Conservation (phyloP, 2,113 vertebrate genomes). For the Tylochromis polylepis region DNA sequence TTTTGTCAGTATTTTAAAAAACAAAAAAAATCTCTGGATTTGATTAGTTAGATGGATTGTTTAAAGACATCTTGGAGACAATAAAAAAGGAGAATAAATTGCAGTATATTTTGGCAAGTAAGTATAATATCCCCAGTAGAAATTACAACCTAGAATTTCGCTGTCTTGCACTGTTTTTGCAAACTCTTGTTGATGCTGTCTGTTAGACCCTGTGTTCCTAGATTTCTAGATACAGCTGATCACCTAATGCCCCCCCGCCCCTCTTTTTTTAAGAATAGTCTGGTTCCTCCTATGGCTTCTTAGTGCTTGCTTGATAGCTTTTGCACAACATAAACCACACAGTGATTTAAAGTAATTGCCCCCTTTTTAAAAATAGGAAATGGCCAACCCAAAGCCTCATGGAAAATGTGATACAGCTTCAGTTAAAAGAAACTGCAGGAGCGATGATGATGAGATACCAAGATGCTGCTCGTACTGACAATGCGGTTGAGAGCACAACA, state of each 20-base stretch:
- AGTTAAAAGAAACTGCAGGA: neutral
- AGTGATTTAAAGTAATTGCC: constrained; percentile 3
- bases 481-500: neutral
- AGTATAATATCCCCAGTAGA: neutral
- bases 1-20: neutral
- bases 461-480: neutral
- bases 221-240: neutral
- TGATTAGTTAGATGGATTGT: neutral
- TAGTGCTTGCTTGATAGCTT: neutral
- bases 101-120: neutral
- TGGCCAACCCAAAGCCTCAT: neutral
- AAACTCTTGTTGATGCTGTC: neutral
- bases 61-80: neutral
- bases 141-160: neutral
- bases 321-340: neutral
- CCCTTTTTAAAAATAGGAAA: neutral
- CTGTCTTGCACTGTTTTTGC: neutral
- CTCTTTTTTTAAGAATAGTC: neutral
- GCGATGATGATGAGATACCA: constrained; percentile 8
- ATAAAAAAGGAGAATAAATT: neutral
- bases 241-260: neutral
- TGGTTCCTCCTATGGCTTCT: neutral
- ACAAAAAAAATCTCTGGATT: neutral
- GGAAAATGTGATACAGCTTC: neutral
- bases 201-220: neutral